phyloP scores from a whole-genome alignment of 2,888 invertebrate species.

The Synanthedon tipuliformis region DNA sequence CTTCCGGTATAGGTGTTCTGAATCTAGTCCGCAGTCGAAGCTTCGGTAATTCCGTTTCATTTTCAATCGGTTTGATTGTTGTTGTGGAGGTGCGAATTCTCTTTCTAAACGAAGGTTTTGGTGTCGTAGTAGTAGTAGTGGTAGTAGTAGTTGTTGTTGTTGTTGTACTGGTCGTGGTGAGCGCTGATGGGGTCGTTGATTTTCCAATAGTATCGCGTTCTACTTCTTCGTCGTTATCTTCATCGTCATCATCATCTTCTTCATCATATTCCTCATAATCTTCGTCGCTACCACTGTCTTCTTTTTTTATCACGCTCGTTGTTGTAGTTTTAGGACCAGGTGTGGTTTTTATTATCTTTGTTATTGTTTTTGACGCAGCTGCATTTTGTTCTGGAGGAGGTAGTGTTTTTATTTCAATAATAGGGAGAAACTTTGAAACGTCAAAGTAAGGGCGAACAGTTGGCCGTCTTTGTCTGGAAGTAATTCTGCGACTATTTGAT shows the following conservation, averaged over 20 bases:
- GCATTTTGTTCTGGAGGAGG: conserved; percentile 33
- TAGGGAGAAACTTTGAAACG: conserved; percentile 26
- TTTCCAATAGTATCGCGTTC: conserved; percentile 14
- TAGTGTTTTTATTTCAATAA: conserved; percentile 21
- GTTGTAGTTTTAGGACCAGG: conserved; percentile 1
- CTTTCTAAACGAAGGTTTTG: conserved; percentile 27
- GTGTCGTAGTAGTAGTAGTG: conserved; percentile 24
- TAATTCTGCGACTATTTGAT: conserved; percentile 5
- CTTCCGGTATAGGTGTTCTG: conserved; percentile 21
- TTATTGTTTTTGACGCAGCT: conserved; percentile 16
- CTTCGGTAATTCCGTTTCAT: conserved; percentile 22
- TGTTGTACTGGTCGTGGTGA: conserved; percentile 19
- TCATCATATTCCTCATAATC: conserved; percentile 34
- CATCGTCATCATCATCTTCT: conserved; percentile 26
- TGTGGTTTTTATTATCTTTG: conserved; percentile 7
- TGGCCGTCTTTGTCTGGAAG: conserved; percentile 11
- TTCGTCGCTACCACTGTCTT: conserved; percentile 12
- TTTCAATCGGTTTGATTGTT: conserved; percentile 17
- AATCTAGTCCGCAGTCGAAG: conserved; percentile 45
- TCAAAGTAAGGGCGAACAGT: conserved; percentile 23
- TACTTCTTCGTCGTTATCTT: conserved; percentile 19
- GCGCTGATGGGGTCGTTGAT: conserved; percentile 5
- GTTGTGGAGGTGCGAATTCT: conserved; percentile 21
- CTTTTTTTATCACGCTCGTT: conserved; percentile 2
- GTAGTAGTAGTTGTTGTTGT: conserved; percentile 28